Percentiles rank a stretch among this genome's conserved stretches.
These are phyloP conservation scores for Halictus quadricinctus DNA, from an alignment of 2,888 invertebrate genomes.

Conservation along the genomic window DNA sequence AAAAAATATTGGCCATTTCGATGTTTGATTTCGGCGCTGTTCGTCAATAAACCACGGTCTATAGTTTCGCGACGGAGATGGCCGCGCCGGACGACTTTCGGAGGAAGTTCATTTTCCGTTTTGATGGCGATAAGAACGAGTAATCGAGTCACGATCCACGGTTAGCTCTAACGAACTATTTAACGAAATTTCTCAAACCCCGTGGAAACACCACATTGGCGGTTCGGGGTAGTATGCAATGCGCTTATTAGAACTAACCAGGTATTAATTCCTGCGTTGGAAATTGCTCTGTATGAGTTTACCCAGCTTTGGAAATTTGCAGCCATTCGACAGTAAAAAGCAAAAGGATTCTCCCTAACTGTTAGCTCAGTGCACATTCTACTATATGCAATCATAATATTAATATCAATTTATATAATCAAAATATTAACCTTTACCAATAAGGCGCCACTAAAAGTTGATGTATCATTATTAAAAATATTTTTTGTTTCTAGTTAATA, in stretches of 20 bases:
- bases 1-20: background rate
- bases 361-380: background rate
- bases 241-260: background rate
- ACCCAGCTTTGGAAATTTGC: background rate
- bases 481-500: no score
- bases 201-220: background rate
- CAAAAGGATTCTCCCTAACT: accelerated
- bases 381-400: background rate
- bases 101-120: conserved; percentile 35
- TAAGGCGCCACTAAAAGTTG: no score
- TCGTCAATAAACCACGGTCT: background rate
- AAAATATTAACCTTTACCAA: no score
- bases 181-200: background rate
- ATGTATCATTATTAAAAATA: no score
- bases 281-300: background rate
- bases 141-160: background rate
- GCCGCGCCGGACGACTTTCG: background rate
- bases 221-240: background rate
- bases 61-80: background rate
- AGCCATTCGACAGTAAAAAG: background rate
- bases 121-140: background rate
- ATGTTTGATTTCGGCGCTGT: no score
- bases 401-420: no score
- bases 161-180: background rate
- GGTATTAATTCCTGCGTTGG: background rate